These are phyloP conservation scores for Gallinago jamesoni DNA, from an alignment of 2,113 vertebrate species.

Conservation along the genomic window DNA sequence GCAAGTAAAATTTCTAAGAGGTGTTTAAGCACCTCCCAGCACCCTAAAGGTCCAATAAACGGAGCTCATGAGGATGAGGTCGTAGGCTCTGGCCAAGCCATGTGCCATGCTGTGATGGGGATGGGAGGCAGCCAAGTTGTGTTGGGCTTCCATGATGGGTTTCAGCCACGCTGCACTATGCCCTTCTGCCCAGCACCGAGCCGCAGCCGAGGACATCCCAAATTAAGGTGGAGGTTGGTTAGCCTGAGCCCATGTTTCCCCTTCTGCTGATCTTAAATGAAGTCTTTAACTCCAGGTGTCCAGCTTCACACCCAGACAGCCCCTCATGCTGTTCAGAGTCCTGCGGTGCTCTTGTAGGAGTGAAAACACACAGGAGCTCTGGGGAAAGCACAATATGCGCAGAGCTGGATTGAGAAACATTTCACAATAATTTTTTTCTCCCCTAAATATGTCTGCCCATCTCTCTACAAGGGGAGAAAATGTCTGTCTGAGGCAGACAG, in stretches of 20 bases:
- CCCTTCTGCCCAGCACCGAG: background rate
- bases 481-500: background rate
- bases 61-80: background rate
- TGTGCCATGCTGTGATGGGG: fast-evolving
- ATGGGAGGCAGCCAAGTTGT: background rate
- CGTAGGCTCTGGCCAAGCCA: background rate
- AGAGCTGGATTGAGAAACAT: background rate
- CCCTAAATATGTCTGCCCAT: background rate
- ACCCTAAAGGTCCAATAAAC: background rate
- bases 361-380: background rate
- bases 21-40: background rate
- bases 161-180: background rate
- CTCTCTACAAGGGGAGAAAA: background rate
- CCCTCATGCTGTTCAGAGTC: background rate
- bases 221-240: background rate
- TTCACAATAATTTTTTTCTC: background rate
- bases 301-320: background rate
- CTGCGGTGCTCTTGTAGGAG: background rate
- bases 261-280: background rate
- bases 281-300: background rate
- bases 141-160: background rate
- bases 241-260: background rate
- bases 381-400: background rate
- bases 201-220: background rate
- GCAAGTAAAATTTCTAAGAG: slow-evolving; percentile 3